Evolutionary conservation across 2,888 invertebrate genomes (phyloP).

Genomic region (Troides helena): DNA sequence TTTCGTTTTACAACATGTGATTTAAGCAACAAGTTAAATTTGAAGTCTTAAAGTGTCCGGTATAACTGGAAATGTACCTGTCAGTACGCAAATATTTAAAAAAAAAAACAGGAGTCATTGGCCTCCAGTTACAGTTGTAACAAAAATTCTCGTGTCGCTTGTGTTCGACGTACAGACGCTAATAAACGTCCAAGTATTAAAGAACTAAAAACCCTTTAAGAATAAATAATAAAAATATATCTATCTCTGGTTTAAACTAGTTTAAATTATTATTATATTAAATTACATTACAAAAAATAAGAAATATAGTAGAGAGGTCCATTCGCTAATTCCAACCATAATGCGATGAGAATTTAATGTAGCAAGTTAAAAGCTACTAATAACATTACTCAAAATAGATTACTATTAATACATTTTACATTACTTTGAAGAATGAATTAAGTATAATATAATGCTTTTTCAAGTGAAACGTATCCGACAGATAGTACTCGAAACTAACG

Average conservation of each 20-base stretch:
- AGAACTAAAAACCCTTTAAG: slow-evolving; percentile 5
- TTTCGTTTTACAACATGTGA: neutral
- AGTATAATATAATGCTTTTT: too few relatives aligned
- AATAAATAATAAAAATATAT: neutral
- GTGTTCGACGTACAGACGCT: slow-evolving; percentile 12
- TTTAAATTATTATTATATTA: neutral
- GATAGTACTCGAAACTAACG: neutral
- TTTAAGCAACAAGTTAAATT: slow-evolving; percentile 7
- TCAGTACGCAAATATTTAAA: slow-evolving; percentile 26
- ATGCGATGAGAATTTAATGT: too few relatives aligned
- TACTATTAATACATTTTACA: too few relatives aligned
- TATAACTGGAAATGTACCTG: slow-evolving; percentile 28
- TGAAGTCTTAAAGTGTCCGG: slow-evolving; percentile 6
- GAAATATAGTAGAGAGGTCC: too few relatives aligned
- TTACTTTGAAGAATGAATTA: too few relatives aligned
- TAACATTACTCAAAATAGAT: too few relatives aligned
- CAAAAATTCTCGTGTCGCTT: slow-evolving; percentile 24
- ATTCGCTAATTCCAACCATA: too few relatives aligned
- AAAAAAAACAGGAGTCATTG: slow-evolving; percentile 30
- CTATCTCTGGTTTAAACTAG: neutral
- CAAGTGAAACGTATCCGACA: neutral
- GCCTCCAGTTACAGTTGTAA: slow-evolving; percentile 28
- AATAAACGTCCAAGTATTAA: slow-evolving; percentile 15
- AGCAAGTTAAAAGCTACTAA: too few relatives aligned
- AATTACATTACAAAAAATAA: neutral